Base-by-base conservation (phyloP, 2,797 vertebrate genomes). In the Morelia viridis region DNA sequence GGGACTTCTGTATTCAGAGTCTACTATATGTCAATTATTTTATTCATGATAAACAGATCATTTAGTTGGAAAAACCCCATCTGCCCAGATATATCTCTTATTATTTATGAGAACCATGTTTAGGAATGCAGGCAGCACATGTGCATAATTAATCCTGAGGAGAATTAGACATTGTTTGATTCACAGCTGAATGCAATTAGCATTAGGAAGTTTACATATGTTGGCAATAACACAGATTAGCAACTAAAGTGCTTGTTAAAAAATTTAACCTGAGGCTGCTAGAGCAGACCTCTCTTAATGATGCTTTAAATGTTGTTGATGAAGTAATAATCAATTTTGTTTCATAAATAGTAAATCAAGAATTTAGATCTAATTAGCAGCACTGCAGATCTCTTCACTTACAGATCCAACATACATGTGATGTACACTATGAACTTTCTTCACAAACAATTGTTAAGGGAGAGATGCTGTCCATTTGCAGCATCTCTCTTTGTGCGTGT, bases 131-230 rank as follows among this genome's bases (percentile, higher is more conserved):
- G 97, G 97, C 97, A 94, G 97, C 98, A 98, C 98, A 97, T 98
- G 98, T 97, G 98, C 97, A 98, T 98, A 99, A 99, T 99, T 99
- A 99, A 99, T 99, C 98, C 98, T 97, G 97, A 97, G 97, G 98
- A 99, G 99, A 99, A 99, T 99, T 99, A 99, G 98, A 98, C 98
- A 98, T 99, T 98, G 98, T 99, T 98, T 98, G 98, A 98, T 98
- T 98, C 97, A 98, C 98, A 98, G 98, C 98, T 98, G 98, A 99
- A 98, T 97, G 98, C 98, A 99, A 99, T 99, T 99, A 99, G 98
- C 98, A 98, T 97, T 96, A 98, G 98, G 98, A 98, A 98, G 98
- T 97, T 98, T 97, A 98, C 98, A 98, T 98, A 98, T 98, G 98
- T 98, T 98, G 97, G 97, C 98, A 97, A 98, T 97, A 98, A 98